Percentiles rank a stretch among this genome's conserved stretches.
These are phyloP conservation scores for Melieria picta DNA, from an alignment of 2,888 invertebrate species.

Conservation along the genomic window DNA sequence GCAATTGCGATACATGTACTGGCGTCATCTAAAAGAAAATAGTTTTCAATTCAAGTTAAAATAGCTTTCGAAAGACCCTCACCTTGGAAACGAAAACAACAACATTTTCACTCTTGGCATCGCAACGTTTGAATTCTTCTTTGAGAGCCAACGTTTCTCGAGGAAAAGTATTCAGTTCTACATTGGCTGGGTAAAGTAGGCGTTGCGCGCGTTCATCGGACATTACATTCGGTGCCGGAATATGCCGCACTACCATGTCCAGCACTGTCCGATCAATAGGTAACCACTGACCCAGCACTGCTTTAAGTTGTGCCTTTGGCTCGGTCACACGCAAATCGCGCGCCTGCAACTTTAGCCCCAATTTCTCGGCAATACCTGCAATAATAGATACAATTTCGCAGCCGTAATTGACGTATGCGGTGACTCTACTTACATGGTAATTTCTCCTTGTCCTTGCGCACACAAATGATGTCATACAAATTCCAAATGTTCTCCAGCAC, in stretches of 20 bases:
- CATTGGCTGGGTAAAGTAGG: constrained; percentile 79
- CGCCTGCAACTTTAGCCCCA: constrained; percentile 79
- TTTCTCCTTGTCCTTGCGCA: constrained; percentile 81
- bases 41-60: not conserved
- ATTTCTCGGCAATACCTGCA: constrained; percentile 72
- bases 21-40: constrained; percentile 81
- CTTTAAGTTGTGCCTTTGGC: constrained; percentile 79
- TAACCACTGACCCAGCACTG: constrained; percentile 89
- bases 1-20: constrained; percentile 77
- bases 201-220: constrained; percentile 82
- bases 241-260: constrained; percentile 79
- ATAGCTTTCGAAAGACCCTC: not conserved
- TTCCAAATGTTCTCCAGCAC: constrained; percentile 92
- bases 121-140: constrained; percentile 76
- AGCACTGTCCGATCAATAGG: constrained; percentile 86
- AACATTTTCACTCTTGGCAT: constrained; percentile 74
- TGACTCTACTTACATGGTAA: constrained; percentile 63
- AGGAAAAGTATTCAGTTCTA: constrained; percentile 75
- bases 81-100: constrained; percentile 66
- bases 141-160: constrained; percentile 76
- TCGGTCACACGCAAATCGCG: constrained; percentile 85
- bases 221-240: constrained; percentile 85
- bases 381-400: constrained; percentile 55
- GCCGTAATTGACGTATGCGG: not conserved
- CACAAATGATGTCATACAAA: constrained; percentile 83